Base-by-base conservation (phyloP, 92 coral and sea anemone genomes). In the Paramuricea clavata region DNA sequence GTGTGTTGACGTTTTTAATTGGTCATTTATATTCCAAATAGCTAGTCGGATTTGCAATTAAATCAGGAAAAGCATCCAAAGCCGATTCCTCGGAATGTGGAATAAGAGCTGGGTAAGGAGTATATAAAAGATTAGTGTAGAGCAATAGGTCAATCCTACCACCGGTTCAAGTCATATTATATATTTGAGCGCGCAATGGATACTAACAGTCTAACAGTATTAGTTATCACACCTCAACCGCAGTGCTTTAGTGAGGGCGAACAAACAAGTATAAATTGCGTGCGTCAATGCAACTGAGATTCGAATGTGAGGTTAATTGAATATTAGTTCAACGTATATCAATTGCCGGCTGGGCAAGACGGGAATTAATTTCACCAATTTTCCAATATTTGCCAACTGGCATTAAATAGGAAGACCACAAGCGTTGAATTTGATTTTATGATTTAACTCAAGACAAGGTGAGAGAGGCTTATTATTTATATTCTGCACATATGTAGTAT, bases 41-140 rank as follows among this genome's bases (percentile, higher is more conserved):
- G n/a, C 28, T 65, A 33, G 34, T 65, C 72, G 72, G 72, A 65
- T 65, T 65, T 27, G n/a, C 39, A 65, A 65, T 28, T 65, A 28
- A 65, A 31, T 28, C 39, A 3, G 39, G 72, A 19, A 65, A 65
- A 65, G 28, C 68, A 60, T 28, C 33, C 11, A 28, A 65, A 28
- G 41, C 41, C 72, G 72, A 28, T 16, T 7, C 39, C 36, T 65
- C 10, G 41, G 72, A 65, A 28, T 65, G 41, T 7, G 41, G n/a
- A 62, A 22, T 11, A 11, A 25, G 21, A 62, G 21, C 21, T 5
- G 15, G 6, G 1, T 26, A 25, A 28, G 5, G 1, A n/a, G n/a
- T n/a, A n/a, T n/a, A n/a, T 2, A 25, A 19, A 28, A 65, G 72
- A 65, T 65, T 65, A 65, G 72, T 31, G 19, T 16, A 13, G 41